Evolutionary conservation across 2,113 vertebrate genomes (phyloP).

Genomic region (Leucosticte australis): DNA sequence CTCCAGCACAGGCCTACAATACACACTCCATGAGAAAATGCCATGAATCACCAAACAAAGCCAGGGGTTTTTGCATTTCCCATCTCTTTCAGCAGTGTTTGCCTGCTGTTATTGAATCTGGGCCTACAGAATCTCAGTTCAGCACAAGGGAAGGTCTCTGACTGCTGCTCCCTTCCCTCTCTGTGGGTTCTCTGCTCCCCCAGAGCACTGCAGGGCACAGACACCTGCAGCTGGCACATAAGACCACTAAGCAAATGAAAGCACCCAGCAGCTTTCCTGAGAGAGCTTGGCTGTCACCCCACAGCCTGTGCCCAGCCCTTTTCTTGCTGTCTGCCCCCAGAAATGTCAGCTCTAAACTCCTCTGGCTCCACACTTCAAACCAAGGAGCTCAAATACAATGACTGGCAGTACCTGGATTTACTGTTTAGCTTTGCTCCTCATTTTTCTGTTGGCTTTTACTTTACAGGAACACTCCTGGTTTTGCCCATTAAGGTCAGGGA

Average conservation of each 20-base stretch:
- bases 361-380: neutral
- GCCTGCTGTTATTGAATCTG: neutral
- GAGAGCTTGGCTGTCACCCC: neutral
- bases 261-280: neutral
- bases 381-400: neutral
- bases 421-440: neutral
- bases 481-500: neutral
- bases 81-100: neutral
- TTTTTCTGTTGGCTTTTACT: neutral
- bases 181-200: neutral
- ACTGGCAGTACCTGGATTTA: neutral
- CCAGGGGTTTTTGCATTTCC: neutral
- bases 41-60: neutral
- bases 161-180: neutral
- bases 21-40: neutral
- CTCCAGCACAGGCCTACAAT: neutral
- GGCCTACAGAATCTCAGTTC: fast-evolving
- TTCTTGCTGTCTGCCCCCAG: neutral
- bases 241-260: neutral
- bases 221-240: neutral
- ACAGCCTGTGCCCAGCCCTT: neutral
- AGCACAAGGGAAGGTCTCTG: neutral
- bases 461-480: fast-evolving
- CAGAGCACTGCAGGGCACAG: neutral
- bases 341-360: neutral